A percentile compares a stretch with the other conserved stretches of the same genome.
These are phyloP conservation scores for Tachyglossus aculeatus DNA, from an alignment of 2,797 vertebrate species.

Conservation along the genomic window DNA sequence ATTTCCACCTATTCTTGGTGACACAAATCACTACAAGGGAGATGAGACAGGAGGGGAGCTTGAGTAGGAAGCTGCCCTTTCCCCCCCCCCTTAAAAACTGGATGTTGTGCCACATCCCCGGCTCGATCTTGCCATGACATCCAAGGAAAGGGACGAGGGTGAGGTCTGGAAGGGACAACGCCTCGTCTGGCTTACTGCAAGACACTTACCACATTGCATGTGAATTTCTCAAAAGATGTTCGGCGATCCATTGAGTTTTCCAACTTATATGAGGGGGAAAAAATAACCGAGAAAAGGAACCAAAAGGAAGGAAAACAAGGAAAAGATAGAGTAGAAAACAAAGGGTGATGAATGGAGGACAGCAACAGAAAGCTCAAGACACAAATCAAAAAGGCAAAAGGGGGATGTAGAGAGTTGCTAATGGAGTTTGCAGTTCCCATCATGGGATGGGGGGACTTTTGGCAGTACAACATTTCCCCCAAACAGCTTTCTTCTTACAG, in stretches of 20 bases:
- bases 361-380: constrained; percentile 43
- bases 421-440: constrained; percentile 12
- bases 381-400: constrained; percentile 53
- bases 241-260: constrained; percentile 80
- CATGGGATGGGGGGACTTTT: constrained; percentile 13
- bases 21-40: constrained; percentile 25
- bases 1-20: too few species aligned
- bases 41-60: constrained; percentile 33
- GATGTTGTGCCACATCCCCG: too few species aligned
- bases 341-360: constrained; percentile 61
- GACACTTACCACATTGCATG: constrained; percentile 83
- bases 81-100: too few species aligned
- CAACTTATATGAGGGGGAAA: constrained; percentile 72
- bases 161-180: constrained; percentile 13
- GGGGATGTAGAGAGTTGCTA: not conserved
- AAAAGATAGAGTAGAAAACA: constrained; percentile 51
- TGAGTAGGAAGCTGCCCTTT: constrained; percentile 36
- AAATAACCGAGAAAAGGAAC: constrained; percentile 33
- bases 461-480: not conserved
- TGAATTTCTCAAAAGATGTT: constrained; percentile 86
- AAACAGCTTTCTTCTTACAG: constrained; percentile 12
- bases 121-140: constrained; percentile 9
- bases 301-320: constrained; percentile 34
- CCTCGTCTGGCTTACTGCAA: constrained; percentile 51
- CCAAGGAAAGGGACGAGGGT: constrained; percentile 40